phyloP scores from a whole-genome alignment of 2,888 invertebrate genomes.

The Elegia similella region DNA sequence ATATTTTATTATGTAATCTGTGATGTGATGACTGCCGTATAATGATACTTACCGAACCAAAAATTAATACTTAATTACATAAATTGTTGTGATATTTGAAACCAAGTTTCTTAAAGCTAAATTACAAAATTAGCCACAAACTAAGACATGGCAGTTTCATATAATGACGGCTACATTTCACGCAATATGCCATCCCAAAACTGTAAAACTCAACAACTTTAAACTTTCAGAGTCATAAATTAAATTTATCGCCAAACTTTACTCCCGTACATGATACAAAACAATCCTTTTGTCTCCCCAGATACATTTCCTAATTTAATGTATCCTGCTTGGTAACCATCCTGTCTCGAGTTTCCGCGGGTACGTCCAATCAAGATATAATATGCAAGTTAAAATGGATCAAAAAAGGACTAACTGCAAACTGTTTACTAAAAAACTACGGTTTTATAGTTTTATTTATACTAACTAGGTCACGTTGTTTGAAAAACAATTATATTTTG shows the following conservation, averaged over 20 bases:
- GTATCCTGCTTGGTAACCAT: constrained; percentile 56
- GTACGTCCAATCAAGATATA: neutral
- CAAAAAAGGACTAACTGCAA: no score
- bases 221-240: constrained; percentile 9
- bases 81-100: no score
- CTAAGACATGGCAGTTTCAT: neutral
- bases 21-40: no score
- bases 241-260: constrained; percentile 18
- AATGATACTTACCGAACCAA: no score
- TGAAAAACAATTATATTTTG: no score
- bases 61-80: no score
- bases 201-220: constrained; percentile 4
- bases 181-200: constrained; percentile 6
- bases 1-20: no score
- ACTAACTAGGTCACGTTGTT: no score
- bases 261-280: constrained; percentile 12
- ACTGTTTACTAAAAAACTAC: no score
- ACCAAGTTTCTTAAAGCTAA: no score
- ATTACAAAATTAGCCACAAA: neutral
- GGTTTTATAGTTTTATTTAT: no score
- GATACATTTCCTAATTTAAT: constrained; percentile 63
- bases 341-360: constrained; percentile 50
- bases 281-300: constrained; percentile 22
- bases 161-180: constrained; percentile 1
- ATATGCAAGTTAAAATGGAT: neutral